These are phyloP conservation scores for Hyperoplus lanceolatus DNA, from an alignment of 2,797 vertebrate species.

Conservation along the genomic window DNA sequence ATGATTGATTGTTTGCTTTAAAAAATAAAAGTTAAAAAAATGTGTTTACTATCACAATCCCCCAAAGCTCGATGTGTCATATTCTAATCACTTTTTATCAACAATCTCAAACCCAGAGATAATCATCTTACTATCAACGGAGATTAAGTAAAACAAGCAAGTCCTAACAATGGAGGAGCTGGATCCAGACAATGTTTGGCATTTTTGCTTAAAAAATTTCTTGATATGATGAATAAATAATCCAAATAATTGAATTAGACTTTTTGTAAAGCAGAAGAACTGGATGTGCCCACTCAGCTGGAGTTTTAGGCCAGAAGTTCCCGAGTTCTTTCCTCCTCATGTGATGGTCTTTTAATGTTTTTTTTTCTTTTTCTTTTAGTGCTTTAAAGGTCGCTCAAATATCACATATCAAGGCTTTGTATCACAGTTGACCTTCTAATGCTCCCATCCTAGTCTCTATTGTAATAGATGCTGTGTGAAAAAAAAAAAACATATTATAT, in stretches of 20 bases:
- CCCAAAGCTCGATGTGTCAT: not conserved
- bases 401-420: constrained; percentile 74
- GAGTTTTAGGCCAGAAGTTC: constrained; percentile 33
- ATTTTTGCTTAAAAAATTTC: not conserved
- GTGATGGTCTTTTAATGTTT: constrained; percentile 55
- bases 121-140: not conserved
- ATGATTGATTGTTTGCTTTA: not conserved
- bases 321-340: constrained; percentile 38
- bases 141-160: not conserved
- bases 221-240: not conserved
- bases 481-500: constrained; percentile 64
- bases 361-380: constrained; percentile 33
- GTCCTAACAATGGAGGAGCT: not conserved
- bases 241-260: not conserved
- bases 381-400: constrained; percentile 79
- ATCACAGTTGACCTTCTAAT: constrained; percentile 78
- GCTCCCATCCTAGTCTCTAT: constrained; percentile 48
- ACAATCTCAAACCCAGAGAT: not conserved
- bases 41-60: not conserved
- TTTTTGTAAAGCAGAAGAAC: constrained; percentile 2
- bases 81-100: not conserved
- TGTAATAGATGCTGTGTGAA: constrained; percentile 17
- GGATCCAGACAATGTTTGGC: not conserved
- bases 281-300: constrained; percentile 21
- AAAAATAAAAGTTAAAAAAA: not conserved